Base-by-base conservation (phyloP, 35 echinoderm and acorn worm species). In the Patiria miniata region DNA sequence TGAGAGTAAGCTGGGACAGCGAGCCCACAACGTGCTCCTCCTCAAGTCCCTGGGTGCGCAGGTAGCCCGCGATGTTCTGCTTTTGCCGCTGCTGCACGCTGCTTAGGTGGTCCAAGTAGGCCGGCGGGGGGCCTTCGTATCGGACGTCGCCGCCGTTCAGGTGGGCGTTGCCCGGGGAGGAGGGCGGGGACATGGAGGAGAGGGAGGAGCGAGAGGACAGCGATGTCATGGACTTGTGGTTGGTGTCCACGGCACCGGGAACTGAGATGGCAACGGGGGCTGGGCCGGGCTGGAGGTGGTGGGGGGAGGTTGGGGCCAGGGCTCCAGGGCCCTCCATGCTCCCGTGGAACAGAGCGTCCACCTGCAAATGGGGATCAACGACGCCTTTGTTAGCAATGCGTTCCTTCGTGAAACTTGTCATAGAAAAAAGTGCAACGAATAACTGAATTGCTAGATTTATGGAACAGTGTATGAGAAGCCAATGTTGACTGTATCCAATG, bases 131-230 rank as follows among this genome's bases (percentile, higher is more conserved):
- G 7, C 81, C 92, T 39, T 84, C 87, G 36, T 90, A 90, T 22
- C 57, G 78, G 10, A 78, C n/a, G 2, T n/a, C 37, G 39, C 47
- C 57, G 7, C 32, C 38, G 39, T 84, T 77, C 1, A 78, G 51
- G 15, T 89, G 91, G 17, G 77, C 91, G 4, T 52, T 81, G 39
- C 89, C 89, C 2, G 96, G 96, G n/a, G 96, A 99, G 40, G 93
- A 85, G 51, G 96, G 96, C 2, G 96, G 96, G 29, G 96, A 99
- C 59, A 95, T 87, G 28, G 96, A 99, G 28, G 93, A 95, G n/a
- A 99, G 76, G 26, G 96, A 99, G 19, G 96, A 99, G 1, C 89
- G 81, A 15, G 96, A 89, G 17, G 96, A 99, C 3, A 99, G 52
- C 6, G 95, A 97, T 32, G 89, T 82, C 39, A 86, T 77, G 12